phyloP scores from a whole-genome alignment of 2,797 vertebrate species.

The Allenopithecus nigroviridis region DNA sequence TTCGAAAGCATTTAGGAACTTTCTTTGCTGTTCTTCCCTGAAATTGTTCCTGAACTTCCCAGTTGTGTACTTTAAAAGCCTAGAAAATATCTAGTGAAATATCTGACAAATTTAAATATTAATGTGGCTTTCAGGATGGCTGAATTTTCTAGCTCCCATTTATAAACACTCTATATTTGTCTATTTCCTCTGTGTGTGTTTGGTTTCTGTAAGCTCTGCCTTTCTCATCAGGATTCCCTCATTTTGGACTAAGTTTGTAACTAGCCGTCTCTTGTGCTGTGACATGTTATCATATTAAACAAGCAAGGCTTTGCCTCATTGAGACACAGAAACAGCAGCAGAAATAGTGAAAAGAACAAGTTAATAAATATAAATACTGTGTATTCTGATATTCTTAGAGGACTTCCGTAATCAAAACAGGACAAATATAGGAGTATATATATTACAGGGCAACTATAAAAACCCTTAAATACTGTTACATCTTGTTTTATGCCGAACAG shows the following conservation, averaged over 20 bases:
- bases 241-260: not conserved
- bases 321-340: not conserved
- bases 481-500: not conserved
- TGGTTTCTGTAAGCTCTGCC: not conserved
- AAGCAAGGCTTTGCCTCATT: not conserved
- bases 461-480: not conserved
- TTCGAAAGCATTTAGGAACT: not conserved
- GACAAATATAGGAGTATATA: not conserved
- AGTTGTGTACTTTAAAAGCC: not conserved
- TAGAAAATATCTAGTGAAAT: conserved; percentile 17
- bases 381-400: not conserved
- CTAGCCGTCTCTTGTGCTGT: not conserved
- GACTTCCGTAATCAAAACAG: not conserved
- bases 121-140: not conserved
- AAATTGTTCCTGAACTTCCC: not conserved
- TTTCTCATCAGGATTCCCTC: not conserved
- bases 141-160: conserved; percentile 14
- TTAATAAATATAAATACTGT: not conserved
- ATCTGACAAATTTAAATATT: conserved; percentile 15
- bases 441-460: not conserved
- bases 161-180: not conserved
- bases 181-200: not conserved
- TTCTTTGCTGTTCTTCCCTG: not conserved
- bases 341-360: conserved; percentile 10
- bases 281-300: not conserved